Conservation (phyloP, 35 echinoderm and acorn worm genomes). For the Apostichopus californicus region DNA sequence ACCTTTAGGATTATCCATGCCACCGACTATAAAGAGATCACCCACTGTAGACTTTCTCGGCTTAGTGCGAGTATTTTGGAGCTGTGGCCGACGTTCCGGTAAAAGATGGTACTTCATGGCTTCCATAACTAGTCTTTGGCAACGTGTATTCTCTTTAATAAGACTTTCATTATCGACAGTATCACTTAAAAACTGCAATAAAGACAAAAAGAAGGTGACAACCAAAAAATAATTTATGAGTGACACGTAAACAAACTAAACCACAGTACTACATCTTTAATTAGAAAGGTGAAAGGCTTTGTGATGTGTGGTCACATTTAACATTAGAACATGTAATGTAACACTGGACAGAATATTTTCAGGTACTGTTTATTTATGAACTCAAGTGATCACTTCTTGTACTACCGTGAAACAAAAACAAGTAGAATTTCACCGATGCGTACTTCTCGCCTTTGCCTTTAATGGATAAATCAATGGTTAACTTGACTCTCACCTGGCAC, state of each 20-base stretch:
- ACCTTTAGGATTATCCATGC: slow-evolving; percentile 99
- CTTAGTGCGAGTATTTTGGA: slow-evolving; percentile 87
- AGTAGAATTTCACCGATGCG: too few species aligned
- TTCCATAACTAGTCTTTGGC: slow-evolving; percentile 88
- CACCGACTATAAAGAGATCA: slow-evolving; percentile 85
- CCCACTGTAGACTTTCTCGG: slow-evolving; percentile 98
- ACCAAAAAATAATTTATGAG: background rate
- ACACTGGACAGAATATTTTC: background rate
- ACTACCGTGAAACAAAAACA: too few species aligned
- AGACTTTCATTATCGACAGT: slow-evolving; percentile 76
- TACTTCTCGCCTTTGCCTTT: too few species aligned
- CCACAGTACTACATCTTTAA: too few species aligned
- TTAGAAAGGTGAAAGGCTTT: too few species aligned
- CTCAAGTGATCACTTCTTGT: too few species aligned
- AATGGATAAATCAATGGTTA: too few species aligned
- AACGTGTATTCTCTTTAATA: slow-evolving; percentile 72
- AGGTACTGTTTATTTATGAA: background rate
- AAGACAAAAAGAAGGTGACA: too few species aligned
- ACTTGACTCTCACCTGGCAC: too few species aligned
- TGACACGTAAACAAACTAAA: background rate
- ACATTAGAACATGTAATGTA: too few species aligned
- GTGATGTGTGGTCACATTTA: background rate
- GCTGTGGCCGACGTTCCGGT: slow-evolving; percentile 82
- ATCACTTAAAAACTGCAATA: slow-evolving; percentile 89
- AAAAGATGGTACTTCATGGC: slow-evolving; percentile 98